phyloP scores from a whole-genome alignment of 2,888 invertebrate genomes.

The Minunthozetes semirufus region DNA sequence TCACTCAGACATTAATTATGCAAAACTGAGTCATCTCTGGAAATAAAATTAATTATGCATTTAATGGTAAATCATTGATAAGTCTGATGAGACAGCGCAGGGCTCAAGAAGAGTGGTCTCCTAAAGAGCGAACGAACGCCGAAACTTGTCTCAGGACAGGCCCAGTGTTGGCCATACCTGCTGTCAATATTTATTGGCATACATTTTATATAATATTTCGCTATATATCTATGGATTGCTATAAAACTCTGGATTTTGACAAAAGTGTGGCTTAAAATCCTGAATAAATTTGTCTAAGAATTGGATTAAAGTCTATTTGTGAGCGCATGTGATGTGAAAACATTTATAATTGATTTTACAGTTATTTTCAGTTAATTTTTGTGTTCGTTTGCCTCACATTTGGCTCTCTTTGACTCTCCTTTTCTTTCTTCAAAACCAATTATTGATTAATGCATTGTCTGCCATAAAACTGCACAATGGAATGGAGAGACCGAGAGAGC shows the following conservation, averaged over 20 bases:
- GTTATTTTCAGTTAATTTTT: conserved; percentile 23
- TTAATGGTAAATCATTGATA: too few species aligned
- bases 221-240: too few species aligned
- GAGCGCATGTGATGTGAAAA: conserved; percentile 30
- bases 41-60: too few species aligned
- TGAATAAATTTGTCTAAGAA: not conserved
- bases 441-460: conserved; percentile 32
- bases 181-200: too few species aligned
- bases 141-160: too few species aligned
- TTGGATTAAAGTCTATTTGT: not conserved
- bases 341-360: conserved; percentile 27
- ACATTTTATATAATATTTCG: too few species aligned
- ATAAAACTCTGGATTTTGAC: not conserved
- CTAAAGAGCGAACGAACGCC: too few species aligned
- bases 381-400: not conserved
- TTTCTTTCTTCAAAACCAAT: conserved; percentile 30
- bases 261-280: not conserved
- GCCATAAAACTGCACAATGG: conserved; percentile 13
- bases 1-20: too few species aligned
- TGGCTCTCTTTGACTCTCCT: not conserved
- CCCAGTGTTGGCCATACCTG: too few species aligned
- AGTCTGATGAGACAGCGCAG: too few species aligned
- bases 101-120: too few species aligned
- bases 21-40: too few species aligned
- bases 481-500: conserved; percentile 10